phyloP scores from a whole-genome alignment of 2,113 vertebrate genomes.

The Oreochromis aureus region DNA sequence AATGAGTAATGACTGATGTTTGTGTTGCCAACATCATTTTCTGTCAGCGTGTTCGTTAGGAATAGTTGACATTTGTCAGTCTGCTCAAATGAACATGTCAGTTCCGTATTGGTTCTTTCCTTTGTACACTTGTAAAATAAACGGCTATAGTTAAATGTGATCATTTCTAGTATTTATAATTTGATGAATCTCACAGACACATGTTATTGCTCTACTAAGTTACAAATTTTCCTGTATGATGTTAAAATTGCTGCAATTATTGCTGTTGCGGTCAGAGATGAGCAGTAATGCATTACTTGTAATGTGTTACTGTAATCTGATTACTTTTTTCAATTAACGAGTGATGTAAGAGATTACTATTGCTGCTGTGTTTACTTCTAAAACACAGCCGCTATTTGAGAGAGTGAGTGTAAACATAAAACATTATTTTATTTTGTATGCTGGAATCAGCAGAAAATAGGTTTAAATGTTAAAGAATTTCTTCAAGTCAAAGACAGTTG shows the following conservation, averaged over 20 bases:
- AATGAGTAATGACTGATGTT: neutral
- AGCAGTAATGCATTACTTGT: neutral
- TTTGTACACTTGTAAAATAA: neutral
- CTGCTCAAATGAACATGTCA: neutral
- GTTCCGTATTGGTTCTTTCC: neutral
- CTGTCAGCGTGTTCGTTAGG: neutral
- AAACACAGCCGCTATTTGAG: no score
- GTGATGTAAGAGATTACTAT: neutral
- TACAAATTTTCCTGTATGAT: neutral
- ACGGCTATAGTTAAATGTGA: neutral
- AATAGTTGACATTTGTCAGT: neutral
- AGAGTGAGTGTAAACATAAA: no score
- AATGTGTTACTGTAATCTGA: neutral
- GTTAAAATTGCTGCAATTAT: neutral
- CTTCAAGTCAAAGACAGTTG: no score
- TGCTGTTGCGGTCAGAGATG: neutral
- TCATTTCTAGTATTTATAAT: neutral
- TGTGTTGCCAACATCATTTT: neutral
- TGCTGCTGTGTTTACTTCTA: neutral
- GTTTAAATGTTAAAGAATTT: no score
- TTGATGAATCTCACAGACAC: neutral
- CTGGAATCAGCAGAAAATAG: no score
- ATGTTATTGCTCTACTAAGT: neutral
- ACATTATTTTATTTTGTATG: no score
- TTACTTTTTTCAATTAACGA: neutral